phyloP scores from a whole-genome alignment of 2,797 vertebrate genomes.

The Xiphorhynchus erythropygius region DNA sequence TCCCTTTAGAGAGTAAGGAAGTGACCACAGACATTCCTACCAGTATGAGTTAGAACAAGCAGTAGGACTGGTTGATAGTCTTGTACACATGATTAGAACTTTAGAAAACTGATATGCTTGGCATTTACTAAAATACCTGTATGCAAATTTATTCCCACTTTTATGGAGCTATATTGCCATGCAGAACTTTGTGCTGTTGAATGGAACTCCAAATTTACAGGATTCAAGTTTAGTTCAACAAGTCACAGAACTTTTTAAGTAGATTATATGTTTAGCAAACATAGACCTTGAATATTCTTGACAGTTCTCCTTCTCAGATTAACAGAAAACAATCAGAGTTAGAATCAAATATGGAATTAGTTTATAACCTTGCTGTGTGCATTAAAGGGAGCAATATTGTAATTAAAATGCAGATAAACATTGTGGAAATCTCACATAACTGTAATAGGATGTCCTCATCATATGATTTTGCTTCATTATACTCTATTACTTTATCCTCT shows the following conservation, averaged over 20 bases:
- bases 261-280: constrained; percentile 17
- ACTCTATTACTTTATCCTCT: constrained; percentile 52
- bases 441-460: constrained; percentile 38
- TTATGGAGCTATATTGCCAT: neutral
- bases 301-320: constrained; percentile 54
- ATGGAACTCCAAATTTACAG: neutral
- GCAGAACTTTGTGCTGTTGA: neutral
- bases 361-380: constrained; percentile 58
- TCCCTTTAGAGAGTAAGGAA: neutral
- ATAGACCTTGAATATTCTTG: constrained; percentile 35
- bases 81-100: neutral
- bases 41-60: neutral
- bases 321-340: constrained; percentile 56
- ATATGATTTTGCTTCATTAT: constrained; percentile 43
- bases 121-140: neutral
- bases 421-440: constrained; percentile 41
- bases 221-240: neutral
- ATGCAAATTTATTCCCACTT: neutral
- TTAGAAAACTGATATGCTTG: neutral
- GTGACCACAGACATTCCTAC: neutral
- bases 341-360: constrained; percentile 68
- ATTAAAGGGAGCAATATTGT: constrained; percentile 69
- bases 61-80: neutral
- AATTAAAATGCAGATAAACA: constrained; percentile 64
- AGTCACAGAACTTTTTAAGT: neutral